A percentile compares a stretch with the other conserved stretches of the same genome.
Conservation (phyloP, 2,888 invertebrate species). For the Mesorhabditis sp. region DNA sequence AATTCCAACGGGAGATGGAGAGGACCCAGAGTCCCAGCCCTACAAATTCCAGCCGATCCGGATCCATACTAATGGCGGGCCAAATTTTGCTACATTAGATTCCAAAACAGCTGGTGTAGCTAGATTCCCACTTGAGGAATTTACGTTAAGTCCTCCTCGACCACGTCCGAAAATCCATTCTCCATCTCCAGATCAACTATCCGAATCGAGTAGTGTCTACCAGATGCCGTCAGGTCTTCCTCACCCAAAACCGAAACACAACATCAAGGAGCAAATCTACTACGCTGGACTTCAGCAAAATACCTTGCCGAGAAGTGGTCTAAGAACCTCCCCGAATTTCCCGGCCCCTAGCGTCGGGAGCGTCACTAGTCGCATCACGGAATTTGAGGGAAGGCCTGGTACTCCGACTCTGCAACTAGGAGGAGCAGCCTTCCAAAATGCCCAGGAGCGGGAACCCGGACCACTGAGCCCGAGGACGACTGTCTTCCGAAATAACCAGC, state of each 20-base stretch:
- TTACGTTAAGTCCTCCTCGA: constrained; percentile 35
- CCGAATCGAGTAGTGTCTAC: constrained; percentile 36
- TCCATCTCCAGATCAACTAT: constrained; percentile 34
- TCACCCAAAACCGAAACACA: constrained; percentile 56
- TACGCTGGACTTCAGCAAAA: constrained; percentile 24
- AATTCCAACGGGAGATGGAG: constrained; percentile 21
- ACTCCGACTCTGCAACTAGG: constrained; percentile 35
- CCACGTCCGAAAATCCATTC: constrained; percentile 26
- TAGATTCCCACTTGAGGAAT: constrained; percentile 48
- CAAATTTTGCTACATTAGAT: constrained; percentile 20
- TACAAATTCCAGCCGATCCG: constrained; percentile 35
- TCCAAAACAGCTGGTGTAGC: constrained; percentile 12
- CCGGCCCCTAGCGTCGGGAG: constrained; percentile 50
- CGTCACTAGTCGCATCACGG: constrained; percentile 51
- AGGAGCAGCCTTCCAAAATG: constrained; percentile 13
- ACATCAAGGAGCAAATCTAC: constrained; percentile 54
- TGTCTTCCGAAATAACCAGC: constrained; percentile 50
- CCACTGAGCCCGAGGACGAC: constrained; percentile 51
- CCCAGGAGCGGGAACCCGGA: constrained; percentile 13
- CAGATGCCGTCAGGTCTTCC: constrained; percentile 47
- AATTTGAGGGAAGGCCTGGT: constrained; percentile 49
- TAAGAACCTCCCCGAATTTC: constrained; percentile 36
- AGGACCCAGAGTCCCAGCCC: constrained; percentile 31
- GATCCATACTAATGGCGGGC: not conserved
- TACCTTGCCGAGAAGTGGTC: constrained; percentile 6